Evolutionary conservation across 2,888 invertebrate species (phyloP), one percentile per base, ranked within the genome.

Genomic region (Ectemnius cavifrons): DNA sequence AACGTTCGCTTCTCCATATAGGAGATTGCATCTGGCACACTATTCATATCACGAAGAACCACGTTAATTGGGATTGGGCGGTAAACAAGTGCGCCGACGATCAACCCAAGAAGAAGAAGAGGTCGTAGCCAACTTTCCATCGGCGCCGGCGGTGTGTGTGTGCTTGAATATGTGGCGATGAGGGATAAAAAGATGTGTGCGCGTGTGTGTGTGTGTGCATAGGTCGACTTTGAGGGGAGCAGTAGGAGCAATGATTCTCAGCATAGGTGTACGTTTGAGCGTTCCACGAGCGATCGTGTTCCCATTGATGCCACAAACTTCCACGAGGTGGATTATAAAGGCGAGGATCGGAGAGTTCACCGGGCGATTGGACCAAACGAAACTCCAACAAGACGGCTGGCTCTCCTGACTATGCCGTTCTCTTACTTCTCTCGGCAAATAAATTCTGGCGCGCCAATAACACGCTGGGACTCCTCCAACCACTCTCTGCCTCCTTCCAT

Each of bases 401-500:
- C 69, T 61, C 18, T 60, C n/a, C 63, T 47, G 63, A 46, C 45
- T 47, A 57, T 58, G 60, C 73, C 58, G 73, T 58, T 78, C 75
- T 78, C 73, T 23, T 23, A 23, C 3, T 23, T 23, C 70, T 78
- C 75, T 77, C 78, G 77, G 84, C 85, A 83, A 84, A 79, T 80
- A 59, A 79, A 23, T 23, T 23, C 23, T 23, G 23, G 23, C 23
- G 23, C 23, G 71, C 73, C 66, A 71, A 3, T 23, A 23, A 68
- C 71, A 77, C 80, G 80, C 78, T 75, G 16, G 1, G 67, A 4
- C 37, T 37, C 8, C 37, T 37, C 37, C 37, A 4, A 4, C 37
- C 37, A 74, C 76, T 78, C 79, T 63, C 71, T 64, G 73, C 5
- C 71, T 75, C 68, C 71, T 77, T 80, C 79, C 83, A 73, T 81